A percentile compares a stretch with the other conserved stretches of the same genome.
Evolutionary conservation across 30 jellyfish, hydroid and myxozoan species (phyloP).

Genomic region (Nemopilema nomurai): DNA sequence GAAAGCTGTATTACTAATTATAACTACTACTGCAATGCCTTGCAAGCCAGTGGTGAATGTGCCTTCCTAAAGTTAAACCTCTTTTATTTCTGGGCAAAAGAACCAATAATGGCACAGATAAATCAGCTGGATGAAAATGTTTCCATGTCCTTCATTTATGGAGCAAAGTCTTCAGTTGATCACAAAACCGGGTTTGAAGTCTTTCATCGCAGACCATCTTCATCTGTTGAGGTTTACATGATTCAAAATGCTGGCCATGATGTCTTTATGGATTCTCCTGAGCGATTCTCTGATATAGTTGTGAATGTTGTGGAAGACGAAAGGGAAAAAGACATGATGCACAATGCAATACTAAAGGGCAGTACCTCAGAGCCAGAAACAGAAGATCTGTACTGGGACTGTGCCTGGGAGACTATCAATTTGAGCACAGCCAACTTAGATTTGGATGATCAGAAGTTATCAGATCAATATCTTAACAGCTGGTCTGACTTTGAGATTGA

Average conservation of each 20-base stretch:
- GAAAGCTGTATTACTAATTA: slow-evolving; percentile 22
- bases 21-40: slow-evolving; percentile 32
- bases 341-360: slow-evolving; percentile 5
- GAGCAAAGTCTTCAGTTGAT: slow-evolving; percentile 65
- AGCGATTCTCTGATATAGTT: slow-evolving; percentile 65
- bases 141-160: slow-evolving; percentile 71
- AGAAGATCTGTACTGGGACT: slow-evolving; percentile 77
- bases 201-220: slow-evolving; percentile 57
- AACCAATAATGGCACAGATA: slow-evolving; percentile 58
- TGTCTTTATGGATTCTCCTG: slow-evolving; percentile 71
- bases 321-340: slow-evolving; percentile 7
- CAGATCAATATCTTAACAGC: slow-evolving; percentile 18
- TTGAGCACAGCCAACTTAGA: slow-evolving; percentile 39
- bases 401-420: slow-evolving; percentile 82
- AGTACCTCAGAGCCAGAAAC: slow-evolving; percentile 40
- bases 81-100: slow-evolving; percentile 70
- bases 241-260: slow-evolving; percentile 72
- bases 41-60: slow-evolving; percentile 60
- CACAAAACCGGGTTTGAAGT: slow-evolving; percentile 84
- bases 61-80: slow-evolving; percentile 57
- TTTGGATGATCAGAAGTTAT: slow-evolving; percentile 32
- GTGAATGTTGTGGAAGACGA: slow-evolving; percentile 54
- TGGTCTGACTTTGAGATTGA: slow-evolving; percentile 43
- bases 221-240: slow-evolving; percentile 77
- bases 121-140: slow-evolving; percentile 63